phyloP scores from a whole-genome alignment of 2,888 invertebrate species.

The Agrotis ipsilon region DNA sequence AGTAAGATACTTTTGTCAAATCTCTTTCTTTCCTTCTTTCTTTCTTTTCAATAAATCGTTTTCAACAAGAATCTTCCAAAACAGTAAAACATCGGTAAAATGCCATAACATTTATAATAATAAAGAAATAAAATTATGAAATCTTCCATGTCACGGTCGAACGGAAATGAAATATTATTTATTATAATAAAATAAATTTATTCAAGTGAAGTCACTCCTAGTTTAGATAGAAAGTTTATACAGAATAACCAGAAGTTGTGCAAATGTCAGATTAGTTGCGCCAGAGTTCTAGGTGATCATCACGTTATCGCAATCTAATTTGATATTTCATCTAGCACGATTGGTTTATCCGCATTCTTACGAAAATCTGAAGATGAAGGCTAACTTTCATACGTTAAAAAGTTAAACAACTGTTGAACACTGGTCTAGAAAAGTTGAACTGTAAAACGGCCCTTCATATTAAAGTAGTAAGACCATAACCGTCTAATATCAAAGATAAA shows the following conservation, averaged over 20 bases:
- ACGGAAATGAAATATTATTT: slow-evolving; percentile 10
- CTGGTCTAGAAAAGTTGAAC: too few species aligned
- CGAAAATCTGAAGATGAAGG: too few species aligned
- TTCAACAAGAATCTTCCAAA: slow-evolving; percentile 3
- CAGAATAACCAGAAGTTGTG: slow-evolving; percentile 5
- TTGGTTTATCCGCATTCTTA: not conserved
- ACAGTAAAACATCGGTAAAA: not conserved
- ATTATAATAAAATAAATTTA: not conserved
- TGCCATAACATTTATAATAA: not conserved
- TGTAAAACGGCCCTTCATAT: too few species aligned
- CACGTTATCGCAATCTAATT: slow-evolving; percentile 5
- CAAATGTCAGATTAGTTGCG: slow-evolving; percentile 24
- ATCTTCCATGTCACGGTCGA: slow-evolving; percentile 38
- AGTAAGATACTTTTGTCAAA: too few species aligned
- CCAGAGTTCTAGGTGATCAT: slow-evolving; percentile 14
- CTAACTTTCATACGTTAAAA: too few species aligned
- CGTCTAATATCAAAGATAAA: too few species aligned
- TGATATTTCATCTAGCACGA: not conserved
- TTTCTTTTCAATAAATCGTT: too few species aligned
- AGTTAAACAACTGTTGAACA: too few species aligned
- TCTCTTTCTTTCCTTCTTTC: too few species aligned
- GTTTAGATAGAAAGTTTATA: not conserved
- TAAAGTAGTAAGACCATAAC: too few species aligned
- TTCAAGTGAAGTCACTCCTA: not conserved
- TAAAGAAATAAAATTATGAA: slow-evolving; percentile 23